These are phyloP conservation scores for Notoglanidium macrostoma DNA, from an alignment of 2,797 vertebrate species.

Conservation along the genomic window DNA sequence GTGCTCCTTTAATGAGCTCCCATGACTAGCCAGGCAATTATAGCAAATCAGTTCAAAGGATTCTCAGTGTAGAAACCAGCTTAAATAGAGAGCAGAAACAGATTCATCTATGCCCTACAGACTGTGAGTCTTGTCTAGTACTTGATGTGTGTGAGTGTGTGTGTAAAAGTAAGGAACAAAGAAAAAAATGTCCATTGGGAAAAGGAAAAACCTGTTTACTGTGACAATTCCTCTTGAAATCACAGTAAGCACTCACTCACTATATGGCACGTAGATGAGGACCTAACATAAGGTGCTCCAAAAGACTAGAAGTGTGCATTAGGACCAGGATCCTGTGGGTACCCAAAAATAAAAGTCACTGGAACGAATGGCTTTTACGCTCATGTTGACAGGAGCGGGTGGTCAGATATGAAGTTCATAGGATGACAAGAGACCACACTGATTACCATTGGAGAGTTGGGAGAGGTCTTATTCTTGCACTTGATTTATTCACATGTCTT, in stretches of 20 bases:
- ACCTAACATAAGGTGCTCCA: background rate
- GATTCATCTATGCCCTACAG: slow-evolving; percentile 45
- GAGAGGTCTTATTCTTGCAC: background rate
- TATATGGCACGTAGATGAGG: background rate
- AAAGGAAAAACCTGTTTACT: slow-evolving; percentile 2
- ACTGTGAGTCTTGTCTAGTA: slow-evolving; percentile 45
- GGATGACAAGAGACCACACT: background rate
- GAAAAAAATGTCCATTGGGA: background rate
- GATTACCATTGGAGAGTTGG: background rate
- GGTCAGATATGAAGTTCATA: background rate
- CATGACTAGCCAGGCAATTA: slow-evolving; percentile 53
- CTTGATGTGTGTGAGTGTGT: slow-evolving; percentile 1
- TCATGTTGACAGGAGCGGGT: background rate
- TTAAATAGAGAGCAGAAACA: slow-evolving; percentile 40
- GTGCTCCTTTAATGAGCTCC: slow-evolving; percentile 51
- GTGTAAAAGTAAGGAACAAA: background rate
- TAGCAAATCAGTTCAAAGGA: slow-evolving; percentile 55
- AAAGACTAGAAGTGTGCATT: background rate
- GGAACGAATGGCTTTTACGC: background rate
- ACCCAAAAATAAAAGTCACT: too few species aligned
- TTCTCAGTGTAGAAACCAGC: slow-evolving; percentile 51
- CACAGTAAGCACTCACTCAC: background rate
- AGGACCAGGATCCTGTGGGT: background rate
- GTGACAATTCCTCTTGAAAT: background rate
- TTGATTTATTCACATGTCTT: background rate